Evolutionary conservation across 2,113 vertebrate species (phyloP), one percentile per base, ranked within the genome.

Genomic region (Lethenteron camtschaticum): DNA sequence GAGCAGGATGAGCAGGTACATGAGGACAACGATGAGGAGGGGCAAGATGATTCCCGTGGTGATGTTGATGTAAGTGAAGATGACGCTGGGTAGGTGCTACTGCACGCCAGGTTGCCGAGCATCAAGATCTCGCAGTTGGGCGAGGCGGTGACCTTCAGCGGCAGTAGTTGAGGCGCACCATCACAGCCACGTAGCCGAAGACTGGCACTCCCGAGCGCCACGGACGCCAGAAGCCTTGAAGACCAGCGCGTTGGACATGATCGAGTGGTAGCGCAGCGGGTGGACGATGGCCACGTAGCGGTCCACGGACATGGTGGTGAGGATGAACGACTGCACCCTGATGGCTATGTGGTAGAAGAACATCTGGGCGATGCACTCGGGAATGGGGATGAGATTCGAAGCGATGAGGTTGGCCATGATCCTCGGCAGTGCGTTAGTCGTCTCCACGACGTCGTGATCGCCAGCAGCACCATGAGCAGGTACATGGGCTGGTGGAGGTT

Each of bases 231-330:
- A 79, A 57, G 77, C 3, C 24, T 1, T 1, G 12, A 56, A 16
- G 3, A 79, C 77, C 0, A 68, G 7, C 0, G 0, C 9, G 41
- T 7, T 57, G 24, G 70, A 78, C 73, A 78, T 75, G 57, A 80
- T 69, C 10, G 4, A 4, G 0, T 56, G 71, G 2, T 79, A 79
- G 58, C 55, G 75, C 20, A 80, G 72, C 3, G 81, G 75, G 63
- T 70, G 73, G 71, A 79, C 81, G 68, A 82, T 72, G 10, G 79
- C 80, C 12, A 68, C 5, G 0, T 72, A 79, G 20, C 55, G 58
- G 2, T 81, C 74, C 0, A 77, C 80, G 2, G 81, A 79, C 79
- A 78, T 80, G 68, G 73, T 75, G 0, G 74, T 75, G 3, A 81
- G 78, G 12, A 80, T 66, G 70, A 74, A 73, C 63, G 76, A 75